Evolutionary conservation across 2,888 invertebrate species (phyloP).

Genomic region (Drosophila stalkeri): DNA sequence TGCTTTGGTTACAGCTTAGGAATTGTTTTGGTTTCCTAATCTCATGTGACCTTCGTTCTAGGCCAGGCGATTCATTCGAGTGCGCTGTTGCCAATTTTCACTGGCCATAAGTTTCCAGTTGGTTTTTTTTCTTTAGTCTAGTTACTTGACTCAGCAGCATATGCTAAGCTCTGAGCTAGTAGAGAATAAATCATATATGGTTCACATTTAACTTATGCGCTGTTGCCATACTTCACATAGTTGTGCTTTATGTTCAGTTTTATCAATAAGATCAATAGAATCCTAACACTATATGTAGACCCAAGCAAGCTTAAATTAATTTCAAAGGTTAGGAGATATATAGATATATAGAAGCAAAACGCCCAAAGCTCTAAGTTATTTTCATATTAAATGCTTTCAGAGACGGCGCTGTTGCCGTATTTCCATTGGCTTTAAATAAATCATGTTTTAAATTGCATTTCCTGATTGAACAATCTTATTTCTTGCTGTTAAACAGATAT

Average conservation of each 20-base stretch:
- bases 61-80: neutral
- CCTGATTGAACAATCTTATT: neutral
- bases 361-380: no score
- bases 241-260: slow-evolving; percentile 27
- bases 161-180: no score
- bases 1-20: slow-evolving; percentile 16
- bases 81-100: slow-evolving; percentile 17
- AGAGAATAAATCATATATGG: neutral
- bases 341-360: no score
- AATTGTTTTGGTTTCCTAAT: slow-evolving; percentile 26
- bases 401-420: slow-evolving; percentile 13
- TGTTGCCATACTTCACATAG: slow-evolving; percentile 19
- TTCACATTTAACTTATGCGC: neutral
- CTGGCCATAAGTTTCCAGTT: slow-evolving; percentile 14
- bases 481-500: neutral
- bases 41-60: neutral
- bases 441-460: neutral
- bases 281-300: no score
- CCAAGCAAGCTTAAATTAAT: no score
- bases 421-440: neutral
- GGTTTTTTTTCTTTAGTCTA: neutral
- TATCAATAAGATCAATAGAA: neutral
- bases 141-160: neutral
- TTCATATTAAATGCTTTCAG: neutral
- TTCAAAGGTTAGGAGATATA: no score